Base-by-base conservation (phyloP, 2,113 vertebrate genomes). In the Cyprinodon variegatus region DNA sequence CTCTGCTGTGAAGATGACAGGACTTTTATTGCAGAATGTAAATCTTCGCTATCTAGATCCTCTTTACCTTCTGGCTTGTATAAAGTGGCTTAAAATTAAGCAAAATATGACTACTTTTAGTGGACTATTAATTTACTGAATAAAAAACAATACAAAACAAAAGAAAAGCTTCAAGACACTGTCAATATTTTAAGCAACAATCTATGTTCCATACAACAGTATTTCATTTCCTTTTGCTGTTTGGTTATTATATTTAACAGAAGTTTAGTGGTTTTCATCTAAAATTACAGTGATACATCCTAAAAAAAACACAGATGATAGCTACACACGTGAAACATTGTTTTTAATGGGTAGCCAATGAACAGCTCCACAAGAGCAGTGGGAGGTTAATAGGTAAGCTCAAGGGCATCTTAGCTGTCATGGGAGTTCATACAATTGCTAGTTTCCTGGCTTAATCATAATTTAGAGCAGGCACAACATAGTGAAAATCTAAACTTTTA, bases 341-440 rank as follows among this genome's bases (percentile, higher is more conserved):
- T 82, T 85, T 81, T 82, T 74, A 72, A 61, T 68, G 29, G 50
- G 68, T 65, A 74, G 70, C 74, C 84, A 83, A 84, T 85, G 74
- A 89, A 76, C 78, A 76, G 84, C 81, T 86, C 62, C 79, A 82
- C 63, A 79, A 70, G 41, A 83, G 81, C 84, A 84, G 74, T 22
- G 20, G 81, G 77, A 76, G 78, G 83, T 84, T 86, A 81, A 87
- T 77, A 71, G 69, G 70, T 74, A 66, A 59, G 63, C 75, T 78
- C 77, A 87, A 90, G 86, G 86, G 84, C 87, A 70, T 82, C 63
- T 65, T 15, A 38, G 48, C 57, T 67, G 81, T 80, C 67, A 74
- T 73, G 74, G 68, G 70, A 79, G 75, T 1, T 0, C 59, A 45
- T 45, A 82, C 62, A 64, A 65, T 29, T 59, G 12, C 69, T 17